A percentile compares a stretch with the other conserved stretches of the same genome.
Conservation (phyloP, 2,113 vertebrate genomes). For the Rhinoderma darwinii region DNA sequence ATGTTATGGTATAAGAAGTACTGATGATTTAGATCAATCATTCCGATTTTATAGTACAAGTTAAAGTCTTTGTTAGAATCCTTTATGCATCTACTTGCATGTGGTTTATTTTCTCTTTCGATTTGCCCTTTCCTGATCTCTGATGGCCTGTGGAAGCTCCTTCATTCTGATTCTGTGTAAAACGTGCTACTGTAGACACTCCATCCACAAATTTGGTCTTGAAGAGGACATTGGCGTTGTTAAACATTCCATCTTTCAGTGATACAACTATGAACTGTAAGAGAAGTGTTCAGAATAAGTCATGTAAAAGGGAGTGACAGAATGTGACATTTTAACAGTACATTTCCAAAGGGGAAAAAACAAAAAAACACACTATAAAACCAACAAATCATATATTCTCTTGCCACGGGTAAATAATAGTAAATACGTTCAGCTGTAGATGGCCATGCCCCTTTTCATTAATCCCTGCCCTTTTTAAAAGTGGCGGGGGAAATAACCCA, state of each 20-base stretch:
- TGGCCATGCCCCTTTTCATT: too few species aligned
- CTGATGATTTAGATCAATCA: background rate
- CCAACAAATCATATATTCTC: background rate
- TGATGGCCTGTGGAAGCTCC: constrained; percentile 55
- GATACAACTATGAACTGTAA: constrained; percentile 94
- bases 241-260: constrained; percentile 98
- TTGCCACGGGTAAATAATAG: too few species aligned
- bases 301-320: background rate
- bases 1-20: background rate
- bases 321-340: background rate
- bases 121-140: constrained; percentile 69
- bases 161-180: constrained; percentile 71
- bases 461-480: too few species aligned
- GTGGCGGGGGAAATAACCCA: too few species aligned
- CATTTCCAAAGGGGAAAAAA: too few species aligned
- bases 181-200: constrained; percentile 85
- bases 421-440: too few species aligned
- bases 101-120: constrained; percentile 65
- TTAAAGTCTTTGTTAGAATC: background rate
- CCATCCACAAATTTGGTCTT: constrained; percentile 94
- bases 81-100: constrained; percentile 62
- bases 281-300: constrained; percentile 22
- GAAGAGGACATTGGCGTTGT: constrained; percentile 94
- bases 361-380: background rate
- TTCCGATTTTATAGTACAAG: background rate